Conservation (phyloP, 2,113 vertebrate genomes). For the Mellivora capensis region DNA sequence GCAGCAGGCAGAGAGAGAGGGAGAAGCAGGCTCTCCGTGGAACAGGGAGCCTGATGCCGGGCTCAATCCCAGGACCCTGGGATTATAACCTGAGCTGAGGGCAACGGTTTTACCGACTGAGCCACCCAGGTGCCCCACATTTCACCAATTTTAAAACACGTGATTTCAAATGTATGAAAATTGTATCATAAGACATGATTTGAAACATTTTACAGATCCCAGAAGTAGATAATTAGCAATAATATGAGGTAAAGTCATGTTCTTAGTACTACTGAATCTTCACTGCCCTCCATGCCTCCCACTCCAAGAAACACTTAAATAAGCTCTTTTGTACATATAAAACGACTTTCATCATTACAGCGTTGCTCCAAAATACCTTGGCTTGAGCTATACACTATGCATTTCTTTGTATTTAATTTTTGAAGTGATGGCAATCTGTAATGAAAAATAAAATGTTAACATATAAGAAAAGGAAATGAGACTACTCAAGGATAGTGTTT, state of each 20-base stretch:
- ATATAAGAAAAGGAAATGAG: neutral
- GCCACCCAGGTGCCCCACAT: neutral
- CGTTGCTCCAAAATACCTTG: accelerated
- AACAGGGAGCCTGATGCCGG: too few relatives aligned
- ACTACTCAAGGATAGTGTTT: neutral
- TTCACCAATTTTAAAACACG: neutral
- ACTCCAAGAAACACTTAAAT: neutral
- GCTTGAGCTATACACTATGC: accelerated
- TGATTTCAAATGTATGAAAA: neutral
- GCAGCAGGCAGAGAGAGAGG: too few relatives aligned
- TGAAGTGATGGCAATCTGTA: neutral
- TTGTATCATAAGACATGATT: neutral
- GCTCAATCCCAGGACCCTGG: too few relatives aligned
- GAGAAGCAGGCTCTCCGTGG: too few relatives aligned
- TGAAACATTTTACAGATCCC: neutral
- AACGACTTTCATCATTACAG: accelerated
- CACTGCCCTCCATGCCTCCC: neutral
- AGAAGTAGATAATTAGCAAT: neutral
- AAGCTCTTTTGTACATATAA: conserved; percentile 28
- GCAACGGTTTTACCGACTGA: too few relatives aligned
- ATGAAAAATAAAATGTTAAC: conserved; percentile 29
- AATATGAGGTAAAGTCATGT: neutral
- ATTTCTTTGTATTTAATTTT: accelerated
- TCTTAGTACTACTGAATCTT: neutral
- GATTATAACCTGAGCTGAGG: too few relatives aligned